A percentile compares a stretch with the other conserved stretches of the same genome.
These are phyloP conservation scores for Polypterus senegalus DNA, from an alignment of 2,113 vertebrate species.

Conservation along the genomic window DNA sequence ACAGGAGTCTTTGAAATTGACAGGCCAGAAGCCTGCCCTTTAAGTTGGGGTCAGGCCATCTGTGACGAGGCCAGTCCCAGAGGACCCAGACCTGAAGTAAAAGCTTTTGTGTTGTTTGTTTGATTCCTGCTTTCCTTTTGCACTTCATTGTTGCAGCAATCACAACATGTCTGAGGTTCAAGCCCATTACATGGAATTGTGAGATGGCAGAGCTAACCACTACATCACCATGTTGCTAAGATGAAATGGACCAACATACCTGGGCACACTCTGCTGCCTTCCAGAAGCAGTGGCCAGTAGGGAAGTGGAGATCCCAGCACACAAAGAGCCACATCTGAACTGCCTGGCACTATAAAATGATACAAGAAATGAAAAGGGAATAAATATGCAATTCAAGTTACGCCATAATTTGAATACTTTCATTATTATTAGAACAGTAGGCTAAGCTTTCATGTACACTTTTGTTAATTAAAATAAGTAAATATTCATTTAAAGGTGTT, in stretches of 20 bases:
- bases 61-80: no score
- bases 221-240: neutral
- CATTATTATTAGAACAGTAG: neutral
- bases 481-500: no score
- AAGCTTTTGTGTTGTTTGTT: no score
- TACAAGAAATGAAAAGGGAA: constrained; percentile 5
- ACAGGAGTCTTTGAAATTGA: no score
- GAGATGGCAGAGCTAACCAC: neutral
- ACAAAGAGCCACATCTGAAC: constrained; percentile 40
- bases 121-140: neutral
- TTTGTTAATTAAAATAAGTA: no score
- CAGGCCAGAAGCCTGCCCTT: no score
- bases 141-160: neutral
- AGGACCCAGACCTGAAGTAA: no score
- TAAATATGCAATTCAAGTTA: neutral
- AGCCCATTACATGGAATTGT: constrained; percentile 5
- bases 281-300: constrained; percentile 44
- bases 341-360: constrained; percentile 24
- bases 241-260: constrained; percentile 29
- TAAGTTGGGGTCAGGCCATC: no score
- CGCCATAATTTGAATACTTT: neutral
- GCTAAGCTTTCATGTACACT: neutral
- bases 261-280: constrained; percentile 44
- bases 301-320: constrained; percentile 46
- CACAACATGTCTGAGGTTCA: constrained; percentile 7